Evolutionary conservation across 2,888 invertebrate genomes (phyloP), one percentile per base, ranked within the genome.

Genomic region (Boloria euphrosyne): DNA sequence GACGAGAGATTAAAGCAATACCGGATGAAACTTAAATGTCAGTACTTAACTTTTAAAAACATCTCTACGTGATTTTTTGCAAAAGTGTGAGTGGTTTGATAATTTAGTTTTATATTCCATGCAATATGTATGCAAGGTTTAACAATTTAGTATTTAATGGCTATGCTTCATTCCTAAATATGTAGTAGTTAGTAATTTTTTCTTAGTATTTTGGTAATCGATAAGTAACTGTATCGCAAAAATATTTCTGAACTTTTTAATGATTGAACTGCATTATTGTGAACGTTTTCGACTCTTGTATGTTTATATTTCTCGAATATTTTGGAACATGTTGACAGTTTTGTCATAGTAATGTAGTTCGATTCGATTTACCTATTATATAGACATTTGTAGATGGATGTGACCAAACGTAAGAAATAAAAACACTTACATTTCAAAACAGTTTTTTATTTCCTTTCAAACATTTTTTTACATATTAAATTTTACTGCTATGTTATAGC

Each of bases 191-290:
- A 73, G 74, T 65, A 71, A 70, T 70, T 67, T 62, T 66, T 65
- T 46, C 22, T 65, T 63, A 68, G 57, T 66, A 66, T 27, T 57
- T 59, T 46, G 46, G 31, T 31, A 59, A 51, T 55, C 52, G 47
- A 61, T 60, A 49, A 22, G 55, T 60, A 31, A 65, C 31, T 50
- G 54, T 62, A 54, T 16, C 44, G 18, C 44, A 10, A 50, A 65
- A 55, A 18, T 59, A 63, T 58, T 63, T 59, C 49, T 31, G 4
- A 62, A 55, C 49, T 65, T 58, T 79, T 84, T 83, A 76, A 80
- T 78, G 74, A 82, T 85, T 84, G 81, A 85, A 85, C 85, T 84
- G 79, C 85, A 83, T 85, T 85, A 85, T 82, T 80, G 80, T 86
- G 80, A 71, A 77, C 70, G 68, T 79, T 80, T 80, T 79, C 73